Evolutionary conservation across 2,797 vertebrate genomes (phyloP), one percentile per base, ranked within the genome.

Genomic region (Rhabdophis nuchalis): DNA sequence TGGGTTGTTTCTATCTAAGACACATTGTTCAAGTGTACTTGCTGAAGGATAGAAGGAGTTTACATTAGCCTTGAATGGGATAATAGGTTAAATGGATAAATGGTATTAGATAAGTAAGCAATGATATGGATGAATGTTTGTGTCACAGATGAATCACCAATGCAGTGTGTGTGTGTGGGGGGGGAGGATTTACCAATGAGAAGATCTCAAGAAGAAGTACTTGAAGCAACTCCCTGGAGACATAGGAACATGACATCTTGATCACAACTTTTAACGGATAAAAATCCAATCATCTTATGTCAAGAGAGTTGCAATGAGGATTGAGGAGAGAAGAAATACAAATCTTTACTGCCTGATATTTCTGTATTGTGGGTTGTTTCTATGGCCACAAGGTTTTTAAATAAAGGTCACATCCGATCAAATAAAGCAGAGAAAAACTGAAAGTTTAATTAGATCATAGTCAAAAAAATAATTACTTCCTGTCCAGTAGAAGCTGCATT

Each of bases 351-450:
- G 92, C 32, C 94, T 93, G 27, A 52, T 94, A 91, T 29, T 52
- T 96, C 90, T 20, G 72, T 93, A 89, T 95, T 94, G 95, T 87
- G 89, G 92, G 61, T 92, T 94, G 95, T 96, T 96, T 96, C 95
- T 97, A 94, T 95, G 94, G 94, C 89, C 95, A 95, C 96, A 94
- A 95, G 96, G 93, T 95, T 82, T 46, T 82, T 46, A 82, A 82
- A 95, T 92, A 94, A 96, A 95, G 94, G 95, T 96, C 94, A 96
- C 93, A 95, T 95, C 89, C 96, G 94, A 96, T 95, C 94, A 95
- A 96, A 95, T 94, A 95, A 94, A 94, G 32, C 89, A 92, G 57
- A 91, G 87, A 93, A 95, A 92, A 96, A 93, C 23, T 94, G 95
- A 96, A 95, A 95, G 89, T 93, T 94, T 95, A 96, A 96, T 97